Evolutionary conservation across 2,888 invertebrate genomes (phyloP).

Genomic region (Nomada fucata): DNA sequence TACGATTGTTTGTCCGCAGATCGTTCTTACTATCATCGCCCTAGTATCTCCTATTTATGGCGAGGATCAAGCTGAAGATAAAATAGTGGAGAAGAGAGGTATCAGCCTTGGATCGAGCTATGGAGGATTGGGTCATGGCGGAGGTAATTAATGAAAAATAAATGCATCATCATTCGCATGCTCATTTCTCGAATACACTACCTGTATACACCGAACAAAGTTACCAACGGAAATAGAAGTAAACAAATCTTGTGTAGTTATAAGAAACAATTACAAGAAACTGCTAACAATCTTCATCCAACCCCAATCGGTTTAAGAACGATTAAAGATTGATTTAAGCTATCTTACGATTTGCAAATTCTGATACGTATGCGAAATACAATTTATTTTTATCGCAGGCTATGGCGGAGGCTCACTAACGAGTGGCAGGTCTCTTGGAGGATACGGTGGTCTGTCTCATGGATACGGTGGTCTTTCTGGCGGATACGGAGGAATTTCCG

Average conservation of each 20-base stretch:
- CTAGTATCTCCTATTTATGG: slow-evolving; percentile 73
- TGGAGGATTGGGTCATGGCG: slow-evolving; percentile 52
- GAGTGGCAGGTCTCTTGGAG: not conserved
- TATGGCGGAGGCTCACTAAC: not conserved
- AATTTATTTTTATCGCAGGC: not conserved
- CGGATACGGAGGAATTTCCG: slow-evolving; percentile 14
- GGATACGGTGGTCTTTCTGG: slow-evolving; percentile 5
- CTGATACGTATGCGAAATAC: not conserved
- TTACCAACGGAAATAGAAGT: too few relatives aligned
- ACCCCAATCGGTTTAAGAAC: too few relatives aligned
- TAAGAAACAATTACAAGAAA: too few relatives aligned
- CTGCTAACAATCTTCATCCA: too few relatives aligned
- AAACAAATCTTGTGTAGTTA: too few relatives aligned
- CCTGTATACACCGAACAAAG: not conserved
- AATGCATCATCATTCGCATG: too few relatives aligned
- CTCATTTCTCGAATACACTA: not conserved
- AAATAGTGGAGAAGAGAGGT: slow-evolving; percentile 76
- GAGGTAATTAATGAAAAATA: slow-evolving; percentile 6
- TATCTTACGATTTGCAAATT: not conserved
- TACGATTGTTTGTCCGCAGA: slow-evolving; percentile 48
- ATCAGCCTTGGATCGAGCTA: slow-evolving; percentile 61
- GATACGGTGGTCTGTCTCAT: slow-evolving; percentile 23
- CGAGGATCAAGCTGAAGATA: slow-evolving; percentile 69
- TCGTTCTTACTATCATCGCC: slow-evolving; percentile 71
- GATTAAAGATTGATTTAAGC: too few relatives aligned